These are phyloP conservation scores for Callimorpha dominula DNA, from an alignment of 2,888 invertebrate genomes.

Conservation along the genomic window DNA sequence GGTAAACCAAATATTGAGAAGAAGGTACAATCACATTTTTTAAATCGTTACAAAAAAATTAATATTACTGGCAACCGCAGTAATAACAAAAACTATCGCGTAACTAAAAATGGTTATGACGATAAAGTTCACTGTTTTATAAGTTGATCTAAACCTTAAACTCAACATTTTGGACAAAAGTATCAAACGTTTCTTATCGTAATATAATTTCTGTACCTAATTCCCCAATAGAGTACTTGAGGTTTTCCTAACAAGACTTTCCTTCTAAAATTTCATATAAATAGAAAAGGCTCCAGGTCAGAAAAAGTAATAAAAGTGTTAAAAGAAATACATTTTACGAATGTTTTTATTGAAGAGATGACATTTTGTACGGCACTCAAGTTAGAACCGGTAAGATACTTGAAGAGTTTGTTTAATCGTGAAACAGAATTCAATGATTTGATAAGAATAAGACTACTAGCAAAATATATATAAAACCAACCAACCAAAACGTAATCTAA, in stretches of 20 bases:
- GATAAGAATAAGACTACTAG: not conserved
- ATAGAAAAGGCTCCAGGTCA: not conserved
- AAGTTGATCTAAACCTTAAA: not conserved
- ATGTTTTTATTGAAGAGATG: not conserved
- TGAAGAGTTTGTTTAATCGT: not conserved
- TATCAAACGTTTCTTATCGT: constrained; percentile 1
- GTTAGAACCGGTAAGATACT: not conserved
- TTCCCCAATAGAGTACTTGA: constrained; percentile 17
- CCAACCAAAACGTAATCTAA: no score
- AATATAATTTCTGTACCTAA: constrained; percentile 37
- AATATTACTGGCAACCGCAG: no score
- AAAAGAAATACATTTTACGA: not conserved
- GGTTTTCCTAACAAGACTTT: not conserved
- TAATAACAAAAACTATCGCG: not conserved
- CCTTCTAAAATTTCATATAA: not conserved
- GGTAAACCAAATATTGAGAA: not conserved
- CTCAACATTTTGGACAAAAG: not conserved
- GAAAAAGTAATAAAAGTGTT: not conserved
- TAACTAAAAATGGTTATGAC: not conserved
- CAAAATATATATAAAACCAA: no score
- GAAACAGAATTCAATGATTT: not conserved
- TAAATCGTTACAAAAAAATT: no score
- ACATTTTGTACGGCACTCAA: not conserved
- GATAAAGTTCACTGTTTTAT: not conserved
- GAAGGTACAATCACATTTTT: no score